Base-by-base conservation (phyloP, 2,888 invertebrate genomes). In the Dynastes tityus region DNA sequence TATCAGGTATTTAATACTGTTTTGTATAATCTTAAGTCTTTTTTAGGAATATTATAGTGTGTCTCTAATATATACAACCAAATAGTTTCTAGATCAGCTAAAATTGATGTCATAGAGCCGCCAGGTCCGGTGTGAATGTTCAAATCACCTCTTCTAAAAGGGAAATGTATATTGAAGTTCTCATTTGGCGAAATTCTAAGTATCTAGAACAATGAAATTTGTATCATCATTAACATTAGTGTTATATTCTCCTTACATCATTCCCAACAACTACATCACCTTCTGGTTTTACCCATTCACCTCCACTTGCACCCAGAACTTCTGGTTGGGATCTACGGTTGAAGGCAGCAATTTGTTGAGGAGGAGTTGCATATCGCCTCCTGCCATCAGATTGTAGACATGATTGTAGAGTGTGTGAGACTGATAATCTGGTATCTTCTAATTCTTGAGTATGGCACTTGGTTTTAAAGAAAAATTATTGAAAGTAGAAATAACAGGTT, bases 1-100 rank as follows among this genome's bases (percentile, higher is more conserved):
- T 94, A 89, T 97, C 98, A 13, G 97, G 96, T 84, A 98, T 94
- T 37, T 22, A 98, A 90, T 1, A 98, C 96, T 76, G 95, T 97
- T 87, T 95, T 93, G 86, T 96, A 97, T 83, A 94, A 93, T 87
- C 94, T 91, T 4, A 96, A 90, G 81, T 94, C 93, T 81, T 90
- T 89, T 9, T 92, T 87, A 1, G 92, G 92, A 85, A 98, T 96
- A 82, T 93, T 93, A 81, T 98, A 91, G 84, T 94, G 94, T 29
- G 92, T 92, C 83, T 94, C 92, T 78, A 98, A 91, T 0, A 95
- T 94, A 82, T 94, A 91, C 71, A 94, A 93, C 98, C 98, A 98
- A 84, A 98, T 97, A 0, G 94, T 92, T 87, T 96, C 95, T 76
- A 98, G 86, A 88, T 98, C 97, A 78, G 95, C 93, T 58, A 98